Percentiles rank a stretch among this genome's conserved stretches.
Evolutionary conservation across 2,113 vertebrate species (phyloP).

Genomic region (Orientallactaga bullata): DNA sequence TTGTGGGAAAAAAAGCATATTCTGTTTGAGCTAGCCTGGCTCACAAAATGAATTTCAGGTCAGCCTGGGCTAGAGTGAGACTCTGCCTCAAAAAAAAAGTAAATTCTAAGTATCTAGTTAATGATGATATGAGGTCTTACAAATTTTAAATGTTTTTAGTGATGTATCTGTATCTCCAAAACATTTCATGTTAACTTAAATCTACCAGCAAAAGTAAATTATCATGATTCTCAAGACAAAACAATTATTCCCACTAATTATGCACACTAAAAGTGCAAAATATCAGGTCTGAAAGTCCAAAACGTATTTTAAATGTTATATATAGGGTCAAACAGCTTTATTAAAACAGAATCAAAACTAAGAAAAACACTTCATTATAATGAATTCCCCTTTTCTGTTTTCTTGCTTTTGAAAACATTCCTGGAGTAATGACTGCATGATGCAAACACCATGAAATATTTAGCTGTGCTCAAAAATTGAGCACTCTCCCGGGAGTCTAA

Average conservation of each 20-base stretch:
- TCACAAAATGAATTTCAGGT: too few relatives aligned
- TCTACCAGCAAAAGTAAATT: neutral
- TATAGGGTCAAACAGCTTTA: neutral
- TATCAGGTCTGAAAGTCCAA: neutral
- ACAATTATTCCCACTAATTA: neutral
- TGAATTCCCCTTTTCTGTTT: slow-evolving; percentile 45
- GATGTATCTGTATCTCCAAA: slow-evolving; percentile 37
- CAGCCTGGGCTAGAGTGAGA: too few relatives aligned
- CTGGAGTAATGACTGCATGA: slow-evolving; percentile 8
- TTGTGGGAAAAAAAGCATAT: neutral
- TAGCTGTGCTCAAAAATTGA: slow-evolving; percentile 26
- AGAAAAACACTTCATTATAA: neutral
- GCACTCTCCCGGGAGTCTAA: slow-evolving; percentile 41
- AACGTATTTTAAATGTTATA: too few relatives aligned
- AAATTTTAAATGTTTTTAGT: slow-evolving; percentile 36
- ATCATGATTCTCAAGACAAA: slow-evolving; percentile 21
- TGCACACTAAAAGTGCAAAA: slow-evolving; percentile 42
- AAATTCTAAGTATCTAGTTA: slow-evolving; percentile 17
- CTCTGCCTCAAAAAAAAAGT: neutral
- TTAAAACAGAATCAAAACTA: neutral
- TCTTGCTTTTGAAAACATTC: slow-evolving; percentile 47
- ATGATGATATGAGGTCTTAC: neutral
- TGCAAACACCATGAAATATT: slow-evolving; percentile 50
- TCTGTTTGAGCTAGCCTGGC: too few relatives aligned
- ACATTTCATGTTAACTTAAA: slow-evolving; percentile 37